These are phyloP conservation scores for Pristionchus japonicus DNA, from an alignment of 2,888 invertebrate genomes.

Conservation along the genomic window DNA sequence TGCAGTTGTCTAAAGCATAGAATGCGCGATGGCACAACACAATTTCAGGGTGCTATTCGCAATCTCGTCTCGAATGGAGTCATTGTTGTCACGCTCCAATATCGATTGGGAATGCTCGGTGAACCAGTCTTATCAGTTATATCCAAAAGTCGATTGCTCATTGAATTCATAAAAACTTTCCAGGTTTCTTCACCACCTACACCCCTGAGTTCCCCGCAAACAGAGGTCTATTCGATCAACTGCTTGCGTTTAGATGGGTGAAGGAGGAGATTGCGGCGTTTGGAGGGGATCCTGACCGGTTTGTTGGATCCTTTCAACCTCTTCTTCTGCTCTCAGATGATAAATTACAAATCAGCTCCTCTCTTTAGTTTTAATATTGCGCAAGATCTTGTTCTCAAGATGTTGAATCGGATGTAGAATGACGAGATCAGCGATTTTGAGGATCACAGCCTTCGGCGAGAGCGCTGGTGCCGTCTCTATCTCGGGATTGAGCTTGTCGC, in stretches of 20 bases:
- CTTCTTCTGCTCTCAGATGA: no score
- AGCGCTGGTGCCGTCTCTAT: neutral
- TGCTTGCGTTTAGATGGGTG: constrained; percentile 18
- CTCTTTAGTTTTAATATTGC: no score
- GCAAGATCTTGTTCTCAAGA: no score
- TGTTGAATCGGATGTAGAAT: no score
- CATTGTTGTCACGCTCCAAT: neutral
- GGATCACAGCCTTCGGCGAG: constrained; percentile 32
- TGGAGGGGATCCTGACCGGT: constrained; percentile 9
- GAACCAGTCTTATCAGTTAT: neutral
- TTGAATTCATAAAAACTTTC: no score
- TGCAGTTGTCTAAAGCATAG: no score
- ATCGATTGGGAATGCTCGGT: neutral
- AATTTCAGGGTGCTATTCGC: constrained; percentile 8
- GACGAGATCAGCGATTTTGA: no score
- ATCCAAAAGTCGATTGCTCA: no score
- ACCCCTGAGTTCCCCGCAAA: constrained; percentile 12
- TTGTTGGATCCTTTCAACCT: no score
- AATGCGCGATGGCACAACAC: no score
- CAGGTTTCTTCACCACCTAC: constrained; percentile 40
- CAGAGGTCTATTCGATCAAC: constrained; percentile 12
- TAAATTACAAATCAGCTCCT: no score
- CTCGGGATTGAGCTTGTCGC: neutral
- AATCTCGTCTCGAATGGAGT: constrained; percentile 32
- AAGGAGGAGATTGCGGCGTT: constrained; percentile 16